Evolutionary conservation across 2,113 vertebrate genomes (phyloP).

Genomic region (Naja naja): DNA sequence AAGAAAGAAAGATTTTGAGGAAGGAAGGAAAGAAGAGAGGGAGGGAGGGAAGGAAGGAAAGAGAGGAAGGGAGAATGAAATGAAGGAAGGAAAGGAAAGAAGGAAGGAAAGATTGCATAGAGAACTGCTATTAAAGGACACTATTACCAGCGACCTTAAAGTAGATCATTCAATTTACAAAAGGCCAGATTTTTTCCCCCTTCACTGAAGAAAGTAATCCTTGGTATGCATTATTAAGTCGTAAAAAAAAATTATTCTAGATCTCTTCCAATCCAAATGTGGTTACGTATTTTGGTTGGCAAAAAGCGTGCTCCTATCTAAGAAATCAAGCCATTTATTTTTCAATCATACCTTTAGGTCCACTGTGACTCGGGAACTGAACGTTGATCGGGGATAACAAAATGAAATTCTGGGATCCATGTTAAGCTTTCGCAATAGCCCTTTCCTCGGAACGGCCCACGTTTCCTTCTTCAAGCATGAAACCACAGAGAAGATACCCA

Average conservation of each 20-base stretch:
- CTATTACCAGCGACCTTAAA: background rate
- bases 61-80: too few species aligned
- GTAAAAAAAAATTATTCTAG: background rate
- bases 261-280: background rate
- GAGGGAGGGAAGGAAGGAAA: too few species aligned
- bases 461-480: conserved; percentile 83
- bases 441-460: conserved; percentile 77
- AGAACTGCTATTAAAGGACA: background rate
- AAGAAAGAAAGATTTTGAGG: too few species aligned
- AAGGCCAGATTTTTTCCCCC: background rate
- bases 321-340: background rate
- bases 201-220: background rate
- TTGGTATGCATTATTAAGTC: background rate
- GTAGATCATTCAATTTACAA: background rate
- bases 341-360: conserved; percentile 76
- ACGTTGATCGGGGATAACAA: conserved; percentile 77
- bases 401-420: conserved; percentile 81
- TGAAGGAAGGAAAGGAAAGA: too few species aligned
- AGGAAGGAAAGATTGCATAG: background rate
- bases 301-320: background rate
- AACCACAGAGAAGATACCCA: conserved; percentile 85
- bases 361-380: conserved; percentile 72
- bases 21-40: rapidly evolving
- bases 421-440: conserved; percentile 73
- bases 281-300: background rate